These are phyloP conservation scores for Oscheius sp. DNA, from an alignment of 2,888 invertebrate species.

Conservation along the genomic window DNA sequence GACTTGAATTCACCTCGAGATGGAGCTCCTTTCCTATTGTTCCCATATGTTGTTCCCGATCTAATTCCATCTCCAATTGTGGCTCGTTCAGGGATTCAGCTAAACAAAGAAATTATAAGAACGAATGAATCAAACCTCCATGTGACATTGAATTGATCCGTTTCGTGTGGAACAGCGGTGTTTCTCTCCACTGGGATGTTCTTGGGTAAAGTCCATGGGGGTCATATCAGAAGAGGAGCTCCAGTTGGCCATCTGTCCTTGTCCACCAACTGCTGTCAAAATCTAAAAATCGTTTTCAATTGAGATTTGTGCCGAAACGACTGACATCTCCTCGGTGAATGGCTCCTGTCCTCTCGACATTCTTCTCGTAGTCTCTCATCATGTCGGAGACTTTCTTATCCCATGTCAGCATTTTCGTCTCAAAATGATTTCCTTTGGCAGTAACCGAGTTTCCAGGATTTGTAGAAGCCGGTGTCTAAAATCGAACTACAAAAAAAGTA, in stretches of 20 bases:
- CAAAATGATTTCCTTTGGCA: background rate
- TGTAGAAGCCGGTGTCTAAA: slow-evolving; percentile 5
- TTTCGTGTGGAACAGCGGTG: slow-evolving; percentile 26
- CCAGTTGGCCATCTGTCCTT: slow-evolving; percentile 45
- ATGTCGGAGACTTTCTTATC: slow-evolving; percentile 54
- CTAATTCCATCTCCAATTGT: slow-evolving; percentile 54
- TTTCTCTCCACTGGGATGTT: background rate
- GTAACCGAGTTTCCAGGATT: too few species aligned
- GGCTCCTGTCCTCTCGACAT: slow-evolving; percentile 38
- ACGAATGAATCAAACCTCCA: background rate
- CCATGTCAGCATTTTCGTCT: slow-evolving; percentile 39
- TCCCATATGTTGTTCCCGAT: too few species aligned
- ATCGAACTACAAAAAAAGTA: background rate
- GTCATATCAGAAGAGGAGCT: slow-evolving; percentile 63
- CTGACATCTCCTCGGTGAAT: slow-evolving; percentile 28
- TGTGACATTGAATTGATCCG: slow-evolving; percentile 1
- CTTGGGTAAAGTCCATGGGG: slow-evolving; percentile 53
- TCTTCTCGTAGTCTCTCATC: slow-evolving; percentile 55
- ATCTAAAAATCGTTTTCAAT: slow-evolving; percentile 35
- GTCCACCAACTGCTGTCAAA: slow-evolving; percentile 44
- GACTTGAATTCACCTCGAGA: too few species aligned
- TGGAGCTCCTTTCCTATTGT: too few species aligned
- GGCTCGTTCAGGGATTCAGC: slow-evolving; percentile 88
- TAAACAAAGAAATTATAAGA: slow-evolving; percentile 11
- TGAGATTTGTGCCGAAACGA: background rate